Base-by-base conservation (phyloP, 2,888 invertebrate species). In the Chouioia cunea region DNA sequence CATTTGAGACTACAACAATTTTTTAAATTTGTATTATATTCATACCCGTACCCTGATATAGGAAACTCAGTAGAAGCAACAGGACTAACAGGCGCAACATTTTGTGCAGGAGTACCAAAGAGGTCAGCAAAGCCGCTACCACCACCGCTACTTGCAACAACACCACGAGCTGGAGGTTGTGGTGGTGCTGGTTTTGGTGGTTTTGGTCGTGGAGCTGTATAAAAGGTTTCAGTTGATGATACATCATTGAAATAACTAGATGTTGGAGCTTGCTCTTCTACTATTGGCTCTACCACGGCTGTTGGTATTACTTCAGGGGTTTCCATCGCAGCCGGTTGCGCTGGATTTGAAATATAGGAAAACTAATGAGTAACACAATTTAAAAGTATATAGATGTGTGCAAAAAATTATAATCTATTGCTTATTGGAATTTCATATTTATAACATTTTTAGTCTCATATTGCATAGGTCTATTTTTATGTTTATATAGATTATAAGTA, bases 11-110 rank as follows among this genome's bases (percentile, higher is more conserved):
- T n/a, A n/a, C n/a, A n/a, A n/a, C n/a, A n/a, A n/a, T n/a, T n/a
- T n/a, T n/a, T n/a, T n/a, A n/a, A n/a, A n/a, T n/a, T n/a, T n/a
- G n/a, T n/a, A n/a, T n/a, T 36, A 10, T 10, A 36, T 36, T 36
- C 46, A 14, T 15, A 70, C 70, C 73, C 64, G 53, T 60, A 67
- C 8, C 78, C 79, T 50, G 47, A 70, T 2, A 20, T 56, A 0
- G 83, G 79, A 65, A 81, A 84, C 46, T 85, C 85, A 0, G 79
- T 73, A 3, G 77, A 81, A 4, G 81, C 75, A 12, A 74, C 75
- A 0, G 83, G 82, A 69, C 82, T 81, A 4, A 78, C 74, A 1
- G 80, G 73, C 4, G 44, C 20, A 16, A 50, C 36, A 36, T 4
- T 36, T 36, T 36, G 36, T 36, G 36, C 36, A 36, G 36, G 36